Percentiles rank a stretch among this genome's conserved stretches.
Evolutionary conservation across 2,888 invertebrate genomes (phyloP).

Genomic region (Apodemia mormo): DNA sequence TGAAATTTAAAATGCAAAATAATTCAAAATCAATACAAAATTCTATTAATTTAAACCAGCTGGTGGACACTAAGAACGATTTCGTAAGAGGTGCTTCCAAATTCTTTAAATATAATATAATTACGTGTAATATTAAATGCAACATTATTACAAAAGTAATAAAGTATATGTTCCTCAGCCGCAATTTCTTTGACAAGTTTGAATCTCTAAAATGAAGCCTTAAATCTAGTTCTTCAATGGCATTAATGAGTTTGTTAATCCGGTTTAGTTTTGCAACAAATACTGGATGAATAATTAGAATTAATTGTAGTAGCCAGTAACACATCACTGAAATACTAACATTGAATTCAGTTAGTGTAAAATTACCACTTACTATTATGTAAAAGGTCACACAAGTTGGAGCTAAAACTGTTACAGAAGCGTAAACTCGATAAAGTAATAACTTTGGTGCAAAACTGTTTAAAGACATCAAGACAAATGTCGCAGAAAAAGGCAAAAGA

Average conservation of each 20-base stretch:
- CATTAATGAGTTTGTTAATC: not conserved
- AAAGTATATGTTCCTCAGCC: not conserved
- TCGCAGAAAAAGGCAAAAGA: not conserved
- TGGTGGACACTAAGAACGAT: not conserved
- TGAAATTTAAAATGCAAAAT: not conserved
- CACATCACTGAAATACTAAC: not conserved
- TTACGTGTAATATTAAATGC: not conserved
- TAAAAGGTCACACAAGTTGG: not conserved
- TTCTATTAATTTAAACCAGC: not conserved
- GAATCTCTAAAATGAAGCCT: not conserved
- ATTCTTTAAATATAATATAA: not conserved
- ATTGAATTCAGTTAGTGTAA: not conserved
- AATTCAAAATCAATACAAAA: not conserved
- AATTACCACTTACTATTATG: not conserved
- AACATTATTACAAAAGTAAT: not conserved
- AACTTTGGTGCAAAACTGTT: not conserved
- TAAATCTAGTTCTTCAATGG: not conserved
- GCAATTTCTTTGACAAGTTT: not conserved
- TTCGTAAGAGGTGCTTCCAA: not conserved
- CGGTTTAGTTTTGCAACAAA: not conserved
- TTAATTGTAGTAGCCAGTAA: not conserved
- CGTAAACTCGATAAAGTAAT: slow-evolving; percentile 2
- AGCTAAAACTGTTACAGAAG: not conserved
- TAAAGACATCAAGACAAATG: not conserved
- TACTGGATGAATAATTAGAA: not conserved